phyloP scores from a whole-genome alignment of 1,140 invertebrate species.

The Bombus fervidus region DNA sequence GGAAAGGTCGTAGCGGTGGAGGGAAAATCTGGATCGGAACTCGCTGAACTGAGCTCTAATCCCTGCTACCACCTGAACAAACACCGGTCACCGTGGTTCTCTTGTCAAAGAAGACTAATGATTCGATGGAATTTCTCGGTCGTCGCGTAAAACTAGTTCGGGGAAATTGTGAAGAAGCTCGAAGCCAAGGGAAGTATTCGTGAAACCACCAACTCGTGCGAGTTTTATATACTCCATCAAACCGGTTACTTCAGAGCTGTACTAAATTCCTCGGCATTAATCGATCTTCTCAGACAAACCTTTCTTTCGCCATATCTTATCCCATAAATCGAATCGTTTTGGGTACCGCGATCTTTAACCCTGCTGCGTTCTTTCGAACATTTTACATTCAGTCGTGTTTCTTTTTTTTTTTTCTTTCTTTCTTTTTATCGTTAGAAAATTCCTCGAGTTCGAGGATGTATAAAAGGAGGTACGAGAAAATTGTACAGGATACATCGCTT shows the following conservation, averaged over 20 bases:
- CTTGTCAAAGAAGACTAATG: constrained; percentile 58
- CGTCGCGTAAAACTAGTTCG: not conserved
- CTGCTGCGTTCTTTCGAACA: too few relatives aligned
- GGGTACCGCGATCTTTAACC: not conserved
- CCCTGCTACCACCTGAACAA: constrained; percentile 59
- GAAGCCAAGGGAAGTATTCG: not conserved
- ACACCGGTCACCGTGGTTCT: constrained; percentile 41
- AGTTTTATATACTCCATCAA: not conserved
- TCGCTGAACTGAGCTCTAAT: constrained; percentile 57
- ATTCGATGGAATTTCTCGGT: constrained; percentile 42
- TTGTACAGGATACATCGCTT: too few relatives aligned
- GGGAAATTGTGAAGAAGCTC: constrained; percentile 2
- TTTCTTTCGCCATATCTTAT: not conserved
- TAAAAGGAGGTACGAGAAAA: too few relatives aligned
- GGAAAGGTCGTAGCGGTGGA: constrained; percentile 16
- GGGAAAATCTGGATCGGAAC: constrained; percentile 51
- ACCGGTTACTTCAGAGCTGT: not conserved
- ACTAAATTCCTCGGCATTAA: not conserved
- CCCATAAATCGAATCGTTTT: too few relatives aligned
- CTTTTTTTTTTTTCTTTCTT: too few relatives aligned
- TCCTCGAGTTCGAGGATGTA: too few relatives aligned
- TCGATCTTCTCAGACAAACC: not conserved
- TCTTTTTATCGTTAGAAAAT: too few relatives aligned
- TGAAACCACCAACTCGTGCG: not conserved
- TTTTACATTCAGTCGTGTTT: too few relatives aligned